phyloP scores from a whole-genome alignment of 2,797 vertebrate genomes.

The Xenopus petersii region DNA sequence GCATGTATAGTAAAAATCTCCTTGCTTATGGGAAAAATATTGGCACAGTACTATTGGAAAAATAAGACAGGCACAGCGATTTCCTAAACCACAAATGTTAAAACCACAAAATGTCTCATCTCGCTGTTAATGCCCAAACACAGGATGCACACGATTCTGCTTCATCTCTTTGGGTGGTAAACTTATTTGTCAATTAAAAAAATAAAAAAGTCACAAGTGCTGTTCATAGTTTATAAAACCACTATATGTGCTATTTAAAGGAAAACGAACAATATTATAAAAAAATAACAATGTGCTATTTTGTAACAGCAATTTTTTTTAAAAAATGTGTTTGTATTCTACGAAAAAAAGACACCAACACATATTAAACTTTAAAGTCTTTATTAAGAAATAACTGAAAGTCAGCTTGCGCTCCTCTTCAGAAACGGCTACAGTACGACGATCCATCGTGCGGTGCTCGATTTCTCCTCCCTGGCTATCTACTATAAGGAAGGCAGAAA shows the following conservation, averaged over 20 bases:
- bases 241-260: not conserved
- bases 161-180: slow-evolving; percentile 68
- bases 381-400: no score
- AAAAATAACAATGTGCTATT: no score
- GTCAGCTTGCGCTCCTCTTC: no score
- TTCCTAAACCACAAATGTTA: slow-evolving; percentile 58
- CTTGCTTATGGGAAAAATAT: slow-evolving; percentile 18
- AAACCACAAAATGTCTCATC: slow-evolving; percentile 56
- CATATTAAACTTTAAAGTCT: no score
- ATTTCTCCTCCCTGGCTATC: no score
- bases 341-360: no score
- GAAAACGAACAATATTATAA: no score
- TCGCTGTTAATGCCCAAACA: slow-evolving; percentile 57
- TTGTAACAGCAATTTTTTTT: no score
- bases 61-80: slow-evolving; percentile 35
- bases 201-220: slow-evolving; percentile 7
- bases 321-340: no score
- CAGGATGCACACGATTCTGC: slow-evolving; percentile 45
- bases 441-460: no score
- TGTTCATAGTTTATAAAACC: slow-evolving; percentile 7
- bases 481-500: no score
- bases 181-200: slow-evolving; percentile 23
- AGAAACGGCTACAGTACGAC: no score
- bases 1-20: slow-evolving; percentile 9
- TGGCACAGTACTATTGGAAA: slow-evolving; percentile 28